Evolutionary conservation across 2,888 invertebrate species (phyloP), one percentile per base, ranked within the genome.

Genomic region (Drosophila hawaiiensis): DNA sequence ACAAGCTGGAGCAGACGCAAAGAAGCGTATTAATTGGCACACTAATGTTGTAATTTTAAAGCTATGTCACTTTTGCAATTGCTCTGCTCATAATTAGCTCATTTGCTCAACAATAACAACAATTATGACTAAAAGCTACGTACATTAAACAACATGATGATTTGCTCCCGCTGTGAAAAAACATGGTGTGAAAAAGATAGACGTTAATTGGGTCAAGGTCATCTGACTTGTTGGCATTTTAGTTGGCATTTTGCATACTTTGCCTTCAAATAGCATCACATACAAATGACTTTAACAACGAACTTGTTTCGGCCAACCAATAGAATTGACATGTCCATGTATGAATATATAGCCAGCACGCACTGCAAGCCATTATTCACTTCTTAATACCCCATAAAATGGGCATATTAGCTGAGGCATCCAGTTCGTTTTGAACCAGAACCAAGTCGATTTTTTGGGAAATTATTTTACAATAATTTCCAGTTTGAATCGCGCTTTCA

Each of bases 131-230:
- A 55, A 12, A 6, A 47, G 10, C 22, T 31, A 6, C 4, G 12
- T 2, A 31, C 58, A 31, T 43, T 43, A 58, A 58, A 31, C 22
- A 43, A 41, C 58, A 14, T 5, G 16, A 22, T 16, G 22, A 43
- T 10, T 43, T 12, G 16, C 22, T 55, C 61, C 71, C 41, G 78
- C 67, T 66, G 78, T 72, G 68, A 68, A 61, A 76, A 76, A 41
- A 33, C 35, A 53, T 61, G 22, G 54, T 72, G 60, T 68, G 64
- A 68, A 60, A 66, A 70, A 74, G 54, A 74, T 70, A 35, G 31
- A 33, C 55, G n/a, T 14, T 33, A 82, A 81, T 84, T 76, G 77
- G 84, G 77, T 86, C 84, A 85, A 86, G 84, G 79, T 86, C 84
- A 71, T n/a, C 65, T 41, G 52, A 50, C 58, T 53, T 52, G 55